Evolutionary conservation across 2,797 vertebrate species (phyloP).

Genomic region (Urophycis tenuis): DNA sequence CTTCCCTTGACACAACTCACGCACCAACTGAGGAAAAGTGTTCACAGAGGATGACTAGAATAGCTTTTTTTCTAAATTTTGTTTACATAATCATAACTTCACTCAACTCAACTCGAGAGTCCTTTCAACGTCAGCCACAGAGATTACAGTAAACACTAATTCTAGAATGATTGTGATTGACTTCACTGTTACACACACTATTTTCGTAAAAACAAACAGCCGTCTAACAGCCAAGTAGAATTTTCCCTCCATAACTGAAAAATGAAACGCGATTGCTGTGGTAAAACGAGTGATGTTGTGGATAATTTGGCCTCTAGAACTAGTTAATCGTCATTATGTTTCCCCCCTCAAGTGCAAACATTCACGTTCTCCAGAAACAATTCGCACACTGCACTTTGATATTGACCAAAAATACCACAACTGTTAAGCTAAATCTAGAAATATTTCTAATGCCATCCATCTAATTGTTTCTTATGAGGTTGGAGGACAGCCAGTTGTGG

Average conservation of each 20-base stretch:
- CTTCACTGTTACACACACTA: conserved; percentile 38
- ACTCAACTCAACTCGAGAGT: conserved; percentile 27
- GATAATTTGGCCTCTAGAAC: conserved; percentile 58
- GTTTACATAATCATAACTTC: conserved; percentile 14
- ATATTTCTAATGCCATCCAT: conserved; percentile 32
- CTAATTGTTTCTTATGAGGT: conserved; percentile 20
- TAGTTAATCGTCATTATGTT: conserved; percentile 1
- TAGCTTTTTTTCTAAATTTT: conserved; percentile 9
- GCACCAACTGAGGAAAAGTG: conserved; percentile 37
- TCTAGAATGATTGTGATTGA: conserved; percentile 54
- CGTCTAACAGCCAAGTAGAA: conserved; percentile 40
- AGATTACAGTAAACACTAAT: conserved; percentile 53
- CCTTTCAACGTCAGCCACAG: conserved; percentile 42
- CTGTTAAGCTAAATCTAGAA: conserved; percentile 48
- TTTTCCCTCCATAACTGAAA: conserved; percentile 5
- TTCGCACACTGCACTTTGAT: conserved; percentile 38
- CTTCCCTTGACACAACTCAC: conserved; percentile 43
- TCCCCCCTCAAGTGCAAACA: conserved; percentile 47
- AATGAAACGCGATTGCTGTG: background rate
- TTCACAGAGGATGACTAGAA: conserved; percentile 16
- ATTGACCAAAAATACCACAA: conserved; percentile 49
- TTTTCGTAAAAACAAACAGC: conserved; percentile 46
- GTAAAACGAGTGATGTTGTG: conserved; percentile 21
- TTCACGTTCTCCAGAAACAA: conserved; percentile 47
- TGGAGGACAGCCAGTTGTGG: conserved; percentile 17